Evolutionary conservation across 2,797 vertebrate species (phyloP).

Genomic region (Craterocephalus amniculus): DNA sequence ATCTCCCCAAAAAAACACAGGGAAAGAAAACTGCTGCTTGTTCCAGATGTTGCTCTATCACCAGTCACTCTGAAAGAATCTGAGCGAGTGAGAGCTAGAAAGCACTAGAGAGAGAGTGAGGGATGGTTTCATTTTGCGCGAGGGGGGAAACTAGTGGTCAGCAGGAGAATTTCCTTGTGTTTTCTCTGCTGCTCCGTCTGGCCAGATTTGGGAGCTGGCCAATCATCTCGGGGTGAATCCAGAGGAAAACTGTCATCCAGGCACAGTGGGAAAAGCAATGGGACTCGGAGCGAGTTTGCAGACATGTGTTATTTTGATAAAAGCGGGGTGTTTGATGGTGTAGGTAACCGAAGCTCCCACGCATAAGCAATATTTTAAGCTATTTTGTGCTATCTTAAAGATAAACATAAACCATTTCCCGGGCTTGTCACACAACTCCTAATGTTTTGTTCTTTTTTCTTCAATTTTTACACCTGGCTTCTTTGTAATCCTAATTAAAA

Average conservation of each 20-base stretch:
- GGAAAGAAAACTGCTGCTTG: conserved; percentile 81
- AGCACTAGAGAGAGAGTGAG: conserved; percentile 32
- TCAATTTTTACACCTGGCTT: conserved; percentile 67
- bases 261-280: conserved; percentile 55
- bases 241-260: conserved; percentile 63
- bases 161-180: conserved; percentile 69
- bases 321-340: conserved; percentile 47
- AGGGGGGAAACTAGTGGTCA: conserved; percentile 60
- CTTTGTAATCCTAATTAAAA: conserved; percentile 67
- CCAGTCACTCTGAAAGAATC: conserved; percentile 78
- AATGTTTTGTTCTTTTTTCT: conserved; percentile 73
- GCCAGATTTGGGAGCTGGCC: conserved; percentile 80
- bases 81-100: conserved; percentile 35
- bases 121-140: conserved; percentile 52
- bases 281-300: conserved; percentile 54
- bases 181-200: conserved; percentile 72
- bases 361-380: conserved; percentile 70
- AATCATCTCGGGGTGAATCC: conserved; percentile 51
- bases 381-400: conserved; percentile 76
- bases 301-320: conserved; percentile 60
- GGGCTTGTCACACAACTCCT: conserved; percentile 62
- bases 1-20: conserved; percentile 80
- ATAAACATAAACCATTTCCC: conserved; percentile 72
- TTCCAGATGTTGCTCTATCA: conserved; percentile 85
- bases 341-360: conserved; percentile 69